These are phyloP conservation scores for Pogonomyrmex barbatus DNA, from an alignment of 1,140 invertebrate genomes.

Conservation along the genomic window DNA sequence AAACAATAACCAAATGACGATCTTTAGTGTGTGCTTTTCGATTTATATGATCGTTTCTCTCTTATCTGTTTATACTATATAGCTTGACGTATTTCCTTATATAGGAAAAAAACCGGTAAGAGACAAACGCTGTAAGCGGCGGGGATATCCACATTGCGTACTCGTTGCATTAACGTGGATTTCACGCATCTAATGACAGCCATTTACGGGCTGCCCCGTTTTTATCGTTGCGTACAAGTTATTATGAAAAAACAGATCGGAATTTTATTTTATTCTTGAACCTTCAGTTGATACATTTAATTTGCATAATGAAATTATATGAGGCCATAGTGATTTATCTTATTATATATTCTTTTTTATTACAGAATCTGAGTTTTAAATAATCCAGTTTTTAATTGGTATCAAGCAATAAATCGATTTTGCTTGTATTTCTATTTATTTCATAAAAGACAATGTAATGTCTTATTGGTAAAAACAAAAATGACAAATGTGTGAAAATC, in stretches of 20 bases:
- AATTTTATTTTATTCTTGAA: neutral
- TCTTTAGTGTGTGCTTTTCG: conserved; percentile 3
- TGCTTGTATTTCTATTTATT: neutral
- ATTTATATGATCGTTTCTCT: neutral
- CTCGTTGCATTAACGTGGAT: neutral
- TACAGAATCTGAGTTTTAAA: neutral
- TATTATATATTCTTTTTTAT: neutral
- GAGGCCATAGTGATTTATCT: neutral
- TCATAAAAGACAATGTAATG: no score
- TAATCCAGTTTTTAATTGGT: neutral
- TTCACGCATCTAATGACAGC: neutral
- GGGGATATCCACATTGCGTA: conserved; percentile 36
- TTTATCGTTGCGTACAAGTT: neutral
- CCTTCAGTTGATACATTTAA: neutral
- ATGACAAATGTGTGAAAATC: no score
- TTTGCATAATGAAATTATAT: neutral
- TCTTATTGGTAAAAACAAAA: no score
- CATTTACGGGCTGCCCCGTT: neutral
- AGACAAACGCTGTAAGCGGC: neutral
- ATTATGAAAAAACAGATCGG: neutral
- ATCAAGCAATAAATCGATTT: neutral
- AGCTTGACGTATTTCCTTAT: conserved; percentile 21
- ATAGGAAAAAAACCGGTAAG: conserved; percentile 27
- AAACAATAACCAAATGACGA: neutral
- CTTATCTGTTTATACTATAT: conserved; percentile 23